Conservation (phyloP, 2,797 vertebrate species). For the Paratrypauchen microcephalus region DNA sequence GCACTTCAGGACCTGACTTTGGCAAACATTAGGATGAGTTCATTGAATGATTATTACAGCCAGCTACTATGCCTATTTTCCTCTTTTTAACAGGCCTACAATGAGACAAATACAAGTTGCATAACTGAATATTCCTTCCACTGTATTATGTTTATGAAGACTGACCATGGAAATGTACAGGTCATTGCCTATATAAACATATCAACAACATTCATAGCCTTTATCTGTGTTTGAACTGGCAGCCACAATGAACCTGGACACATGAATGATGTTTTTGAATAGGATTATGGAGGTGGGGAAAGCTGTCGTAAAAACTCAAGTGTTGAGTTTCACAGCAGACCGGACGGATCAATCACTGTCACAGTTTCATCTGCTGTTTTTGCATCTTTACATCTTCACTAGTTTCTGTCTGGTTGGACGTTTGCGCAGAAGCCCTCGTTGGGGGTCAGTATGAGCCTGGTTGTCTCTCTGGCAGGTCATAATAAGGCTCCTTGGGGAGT, state of each 20-base stretch:
- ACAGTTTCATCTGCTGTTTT: conserved; percentile 28
- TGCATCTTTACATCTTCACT: conserved; percentile 18
- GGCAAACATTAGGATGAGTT: conserved; percentile 41
- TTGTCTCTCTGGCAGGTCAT: conserved; percentile 24
- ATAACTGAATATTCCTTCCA: neutral
- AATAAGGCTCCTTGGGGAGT: conserved; percentile 35
- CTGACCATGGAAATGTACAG: neutral
- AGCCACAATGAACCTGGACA: neutral
- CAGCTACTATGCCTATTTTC: conserved; percentile 18
- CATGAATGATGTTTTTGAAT: conserved; percentile 9
- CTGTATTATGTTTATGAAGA: neutral
- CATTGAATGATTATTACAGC: conserved; percentile 32
- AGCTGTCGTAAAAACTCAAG: conserved; percentile 3
- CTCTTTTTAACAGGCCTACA: neutral
- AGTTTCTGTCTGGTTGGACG: too few relatives aligned
- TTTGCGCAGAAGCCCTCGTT: too few relatives aligned
- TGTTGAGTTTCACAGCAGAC: conserved; percentile 25
- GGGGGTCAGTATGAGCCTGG: neutral
- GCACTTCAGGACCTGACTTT: conserved; percentile 22
- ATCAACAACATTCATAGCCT: neutral
- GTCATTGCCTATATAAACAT: neutral
- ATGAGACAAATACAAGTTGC: neutral
- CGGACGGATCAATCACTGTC: conserved; percentile 16
- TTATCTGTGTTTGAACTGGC: neutral
- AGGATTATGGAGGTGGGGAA: conserved; percentile 12